Conservation (phyloP, 2,797 vertebrate genomes). For the Cichlasoma orientale region DNA sequence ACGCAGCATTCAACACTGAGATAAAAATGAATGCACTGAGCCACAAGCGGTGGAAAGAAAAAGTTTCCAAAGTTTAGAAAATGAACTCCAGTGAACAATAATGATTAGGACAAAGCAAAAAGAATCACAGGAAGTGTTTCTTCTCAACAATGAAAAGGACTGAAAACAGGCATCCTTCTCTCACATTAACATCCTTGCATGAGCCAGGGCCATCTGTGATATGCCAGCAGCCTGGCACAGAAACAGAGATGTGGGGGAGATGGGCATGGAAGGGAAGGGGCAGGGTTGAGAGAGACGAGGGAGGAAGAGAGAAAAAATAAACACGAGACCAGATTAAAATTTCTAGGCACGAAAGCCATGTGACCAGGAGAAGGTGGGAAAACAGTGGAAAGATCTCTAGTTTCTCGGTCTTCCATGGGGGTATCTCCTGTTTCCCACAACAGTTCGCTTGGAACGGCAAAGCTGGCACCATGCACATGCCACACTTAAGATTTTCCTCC, state of each 20-base stretch:
- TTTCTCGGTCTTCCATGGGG: slow-evolving; percentile 7
- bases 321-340: slow-evolving; percentile 63
- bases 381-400: slow-evolving; percentile 58
- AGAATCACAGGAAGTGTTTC: slow-evolving; percentile 39
- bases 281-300: slow-evolving; percentile 1
- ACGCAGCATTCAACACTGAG: slow-evolving; percentile 11
- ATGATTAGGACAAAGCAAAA: slow-evolving; percentile 20
- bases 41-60: slow-evolving; percentile 35
- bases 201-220: slow-evolving; percentile 71
- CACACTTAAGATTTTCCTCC: slow-evolving; percentile 1
- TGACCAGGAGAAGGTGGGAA: slow-evolving; percentile 45
- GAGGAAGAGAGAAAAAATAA: slow-evolving; percentile 31
- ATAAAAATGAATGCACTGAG: slow-evolving; percentile 46
- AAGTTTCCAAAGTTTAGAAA: slow-evolving; percentile 50
- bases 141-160: slow-evolving; percentile 41
- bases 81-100: slow-evolving; percentile 17
- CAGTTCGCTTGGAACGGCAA: neutral
- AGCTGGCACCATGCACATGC: neutral
- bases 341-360: slow-evolving; percentile 51
- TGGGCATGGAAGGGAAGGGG: slow-evolving; percentile 27
- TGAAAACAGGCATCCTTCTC: slow-evolving; percentile 53
- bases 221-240: slow-evolving; percentile 61
- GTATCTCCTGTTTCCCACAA: slow-evolving; percentile 4
- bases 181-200: slow-evolving; percentile 65
- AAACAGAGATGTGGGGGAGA: slow-evolving; percentile 58